Percentiles rank a stretch among this genome's conserved stretches.
phyloP scores from a whole-genome alignment of 1,140 invertebrate genomes.

The Bombus superbus region DNA sequence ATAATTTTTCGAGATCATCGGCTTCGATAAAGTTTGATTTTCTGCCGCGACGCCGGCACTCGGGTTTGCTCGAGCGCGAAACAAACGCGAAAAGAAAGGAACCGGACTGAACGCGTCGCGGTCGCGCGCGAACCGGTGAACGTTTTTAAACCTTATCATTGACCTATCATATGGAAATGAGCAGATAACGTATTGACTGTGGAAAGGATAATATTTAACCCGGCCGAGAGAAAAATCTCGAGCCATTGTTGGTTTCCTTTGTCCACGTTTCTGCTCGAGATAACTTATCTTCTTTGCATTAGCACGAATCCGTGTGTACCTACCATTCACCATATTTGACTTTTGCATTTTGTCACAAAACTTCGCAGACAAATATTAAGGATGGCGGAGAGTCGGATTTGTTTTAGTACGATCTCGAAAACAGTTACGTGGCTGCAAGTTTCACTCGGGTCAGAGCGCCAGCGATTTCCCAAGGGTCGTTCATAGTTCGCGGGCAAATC shows the following conservation, averaged over 20 bases:
- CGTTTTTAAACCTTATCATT: conserved; percentile 58
- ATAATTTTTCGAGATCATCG: conserved; percentile 57
- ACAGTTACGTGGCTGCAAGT: not conserved
- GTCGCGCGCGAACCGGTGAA: conserved; percentile 11
- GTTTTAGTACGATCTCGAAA: not conserved
- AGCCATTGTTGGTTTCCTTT: conserved; percentile 46
- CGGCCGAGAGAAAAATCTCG: not conserved
- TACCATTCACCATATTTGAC: too few relatives aligned
- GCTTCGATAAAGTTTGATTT: conserved; percentile 59
- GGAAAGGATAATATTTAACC: conserved; percentile 53
- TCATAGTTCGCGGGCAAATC: conserved; percentile 47
- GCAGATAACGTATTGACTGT: conserved; percentile 46
- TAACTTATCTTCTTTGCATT: conserved; percentile 31
- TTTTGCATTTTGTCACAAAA: not conserved
- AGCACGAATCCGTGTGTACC: not conserved
- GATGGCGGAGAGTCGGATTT: not conserved
- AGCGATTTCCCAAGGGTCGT: conserved; percentile 34
- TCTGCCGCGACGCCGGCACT: conserved; percentile 40
- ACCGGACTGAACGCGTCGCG: conserved; percentile 36
- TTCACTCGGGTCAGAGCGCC: not conserved
- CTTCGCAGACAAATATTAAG: not conserved
- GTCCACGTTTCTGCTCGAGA: conserved; percentile 28
- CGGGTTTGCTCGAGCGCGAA: conserved; percentile 59
- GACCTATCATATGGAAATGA: conserved; percentile 55
- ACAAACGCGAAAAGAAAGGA: conserved; percentile 58